Evolutionary conservation across 2,797 vertebrate genomes (phyloP).

Genomic region (Chaetophractus vellerosus): DNA sequence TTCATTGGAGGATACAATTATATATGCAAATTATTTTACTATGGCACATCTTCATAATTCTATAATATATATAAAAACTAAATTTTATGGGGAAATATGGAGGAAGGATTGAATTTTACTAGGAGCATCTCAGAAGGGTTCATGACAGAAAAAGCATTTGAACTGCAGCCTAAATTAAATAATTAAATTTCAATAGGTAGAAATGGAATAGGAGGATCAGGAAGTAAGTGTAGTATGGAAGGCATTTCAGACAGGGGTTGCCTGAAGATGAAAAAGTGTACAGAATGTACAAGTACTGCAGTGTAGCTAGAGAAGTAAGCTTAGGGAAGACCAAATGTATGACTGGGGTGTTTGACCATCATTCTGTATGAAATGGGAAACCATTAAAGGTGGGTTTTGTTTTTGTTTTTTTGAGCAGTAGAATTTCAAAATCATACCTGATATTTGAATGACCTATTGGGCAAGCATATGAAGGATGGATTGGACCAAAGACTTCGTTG

Average conservation of each 20-base stretch:
- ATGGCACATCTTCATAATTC: not conserved
- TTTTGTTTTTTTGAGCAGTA: not conserved
- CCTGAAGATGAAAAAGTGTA: not conserved
- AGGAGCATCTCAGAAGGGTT: constrained; percentile 5
- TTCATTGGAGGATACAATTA: constrained; percentile 29
- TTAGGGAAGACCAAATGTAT: not conserved
- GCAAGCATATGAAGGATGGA: not conserved
- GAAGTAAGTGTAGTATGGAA: not conserved
- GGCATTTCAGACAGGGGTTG: not conserved
- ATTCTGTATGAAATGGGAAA: not conserved
- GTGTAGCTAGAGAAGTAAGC: not conserved
- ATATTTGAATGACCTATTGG: constrained; percentile 14
- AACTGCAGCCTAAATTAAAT: not conserved
- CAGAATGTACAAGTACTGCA: constrained; percentile 24
- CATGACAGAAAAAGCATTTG: constrained; percentile 6
- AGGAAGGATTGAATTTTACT: constrained; percentile 43
- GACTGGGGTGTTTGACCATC: not conserved
- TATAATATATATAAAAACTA: constrained; percentile 16
- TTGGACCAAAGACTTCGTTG: constrained; percentile 25
- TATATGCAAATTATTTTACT: not conserved
- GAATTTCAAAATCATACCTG: constrained; percentile 39
- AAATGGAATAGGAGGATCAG: constrained; percentile 18
- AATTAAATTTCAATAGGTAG: constrained; percentile 8
- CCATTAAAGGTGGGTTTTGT: not conserved
- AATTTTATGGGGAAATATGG: constrained; percentile 1